Evolutionary conservation across 1,140 invertebrate species (phyloP).

Genomic region (Pseudachorutes palmiensis): DNA sequence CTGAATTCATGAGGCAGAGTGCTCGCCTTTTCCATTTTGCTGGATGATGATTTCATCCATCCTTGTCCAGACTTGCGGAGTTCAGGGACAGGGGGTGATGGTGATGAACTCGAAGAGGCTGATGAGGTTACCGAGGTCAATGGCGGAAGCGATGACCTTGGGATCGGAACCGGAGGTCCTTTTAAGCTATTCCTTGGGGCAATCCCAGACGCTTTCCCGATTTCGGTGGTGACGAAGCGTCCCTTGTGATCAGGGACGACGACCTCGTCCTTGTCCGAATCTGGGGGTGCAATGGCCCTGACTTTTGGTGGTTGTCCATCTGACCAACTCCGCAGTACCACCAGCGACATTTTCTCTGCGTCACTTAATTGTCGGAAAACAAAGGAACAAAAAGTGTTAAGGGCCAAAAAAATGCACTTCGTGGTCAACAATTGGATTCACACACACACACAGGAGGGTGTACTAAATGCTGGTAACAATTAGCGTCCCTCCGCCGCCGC

Average conservation of each 20-base stretch:
- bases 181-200: neutral
- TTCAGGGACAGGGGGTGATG: neutral
- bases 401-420: no score
- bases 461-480: no score
- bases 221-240: conserved; percentile 27
- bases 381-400: conserved; percentile 1
- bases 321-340: conserved; percentile 32
- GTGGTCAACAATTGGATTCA: no score
- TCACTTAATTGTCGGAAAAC: neutral
- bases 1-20: conserved; percentile 5
- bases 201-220: conserved; percentile 11
- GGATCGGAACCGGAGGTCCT: neutral
- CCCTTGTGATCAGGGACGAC: conserved; percentile 30
- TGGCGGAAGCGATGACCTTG: neutral
- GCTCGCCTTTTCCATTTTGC: neutral
- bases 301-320: conserved; percentile 29
- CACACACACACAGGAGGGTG: no score
- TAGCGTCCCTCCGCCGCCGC: no score
- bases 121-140: neutral
- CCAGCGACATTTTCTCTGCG: conserved; percentile 23
- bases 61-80: conserved; percentile 2
- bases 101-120: neutral
- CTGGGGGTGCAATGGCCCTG: conserved; percentile 21
- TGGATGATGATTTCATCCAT: no score
- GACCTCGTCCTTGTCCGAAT: conserved; percentile 21